phyloP scores from a whole-genome alignment of 2,888 invertebrate genomes.

The Tanytarsus gracilentus region DNA sequence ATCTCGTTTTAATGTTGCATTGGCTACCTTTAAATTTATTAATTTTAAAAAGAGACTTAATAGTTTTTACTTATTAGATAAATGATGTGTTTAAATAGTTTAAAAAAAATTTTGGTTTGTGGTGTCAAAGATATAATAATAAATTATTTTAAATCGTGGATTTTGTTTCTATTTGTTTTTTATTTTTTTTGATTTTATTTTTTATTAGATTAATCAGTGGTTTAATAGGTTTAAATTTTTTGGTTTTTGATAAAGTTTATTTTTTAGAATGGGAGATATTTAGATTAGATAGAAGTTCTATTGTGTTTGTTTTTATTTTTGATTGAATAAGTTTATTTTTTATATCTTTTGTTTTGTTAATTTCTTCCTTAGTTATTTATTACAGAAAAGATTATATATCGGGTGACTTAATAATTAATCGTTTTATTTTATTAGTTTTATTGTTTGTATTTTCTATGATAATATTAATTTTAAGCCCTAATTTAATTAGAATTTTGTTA shows the following conservation, averaged over 20 bases:
- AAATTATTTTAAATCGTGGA: conserved; percentile 47
- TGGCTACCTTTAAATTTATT: conserved; percentile 55
- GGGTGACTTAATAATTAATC: conserved; percentile 49
- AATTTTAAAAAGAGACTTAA: conserved; percentile 48
- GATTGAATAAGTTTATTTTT: conserved; percentile 58
- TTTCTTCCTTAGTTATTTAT: conserved; percentile 56
- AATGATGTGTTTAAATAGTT: conserved; percentile 59
- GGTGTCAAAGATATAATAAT: conserved; percentile 49
- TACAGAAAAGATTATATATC: conserved; percentile 57
- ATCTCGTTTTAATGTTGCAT: conserved; percentile 53
- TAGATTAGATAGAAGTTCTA: conserved; percentile 44
- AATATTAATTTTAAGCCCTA: conserved; percentile 58
- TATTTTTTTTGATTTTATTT: conserved; percentile 47
- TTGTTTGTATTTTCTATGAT: conserved; percentile 60
- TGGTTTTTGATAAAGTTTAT: conserved; percentile 43
- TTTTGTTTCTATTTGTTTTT: conserved; percentile 47
- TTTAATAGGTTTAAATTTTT: conserved; percentile 43
- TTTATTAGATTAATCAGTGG: conserved; percentile 42
- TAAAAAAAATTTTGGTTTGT: conserved; percentile 60
- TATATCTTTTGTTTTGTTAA: conserved; percentile 55
- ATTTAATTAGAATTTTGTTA: conserved; percentile 60
- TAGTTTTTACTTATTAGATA: conserved; percentile 47
- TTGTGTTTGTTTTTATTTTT: conserved; percentile 50
- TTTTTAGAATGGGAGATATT: conserved; percentile 51
- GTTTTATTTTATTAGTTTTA: conserved; percentile 56